Conservation (phyloP, 2,888 invertebrate species). For the Scaptomyza parva region DNA sequence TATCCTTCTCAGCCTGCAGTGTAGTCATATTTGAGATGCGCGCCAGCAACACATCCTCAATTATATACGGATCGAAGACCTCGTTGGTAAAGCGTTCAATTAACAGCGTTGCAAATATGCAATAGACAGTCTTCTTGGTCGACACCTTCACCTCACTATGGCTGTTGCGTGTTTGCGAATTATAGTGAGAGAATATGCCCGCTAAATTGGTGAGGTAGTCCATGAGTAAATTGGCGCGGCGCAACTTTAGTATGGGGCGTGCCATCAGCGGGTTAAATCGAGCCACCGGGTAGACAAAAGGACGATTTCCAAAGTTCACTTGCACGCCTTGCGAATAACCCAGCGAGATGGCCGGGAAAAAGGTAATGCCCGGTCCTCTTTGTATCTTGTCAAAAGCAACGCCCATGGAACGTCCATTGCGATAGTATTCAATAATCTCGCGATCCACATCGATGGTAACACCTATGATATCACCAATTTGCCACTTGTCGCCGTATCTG, state of each 20-base stretch:
- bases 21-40: conserved; percentile 72
- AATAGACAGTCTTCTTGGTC: conserved; percentile 86
- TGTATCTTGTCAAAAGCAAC: conserved; percentile 89
- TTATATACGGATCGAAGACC: conserved; percentile 88
- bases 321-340: conserved; percentile 91
- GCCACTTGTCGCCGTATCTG: conserved; percentile 91
- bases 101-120: conserved; percentile 86
- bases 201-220: conserved; percentile 82
- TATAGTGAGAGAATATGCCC: conserved; percentile 78
- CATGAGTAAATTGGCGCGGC: conserved; percentile 79
- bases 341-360: conserved; percentile 92
- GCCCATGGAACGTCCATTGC: conserved; percentile 92
- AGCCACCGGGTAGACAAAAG: conserved; percentile 88
- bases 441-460: conserved; percentile 90
- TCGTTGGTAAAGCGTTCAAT: conserved; percentile 87
- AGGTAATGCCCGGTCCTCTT: conserved; percentile 90
- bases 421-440: conserved; percentile 88
- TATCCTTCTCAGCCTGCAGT: conserved; percentile 72
- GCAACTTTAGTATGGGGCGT: conserved; percentile 79
- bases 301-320: conserved; percentile 91
- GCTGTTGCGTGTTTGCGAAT: conserved; percentile 46
- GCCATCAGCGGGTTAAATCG: conserved; percentile 89
- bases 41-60: conserved; percentile 89
- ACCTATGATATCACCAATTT: conserved; percentile 93
- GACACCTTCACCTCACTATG: conserved; percentile 57